Base-by-base conservation (phyloP, 1,140 invertebrate species). In the Eriocheir sinensis region DNA sequence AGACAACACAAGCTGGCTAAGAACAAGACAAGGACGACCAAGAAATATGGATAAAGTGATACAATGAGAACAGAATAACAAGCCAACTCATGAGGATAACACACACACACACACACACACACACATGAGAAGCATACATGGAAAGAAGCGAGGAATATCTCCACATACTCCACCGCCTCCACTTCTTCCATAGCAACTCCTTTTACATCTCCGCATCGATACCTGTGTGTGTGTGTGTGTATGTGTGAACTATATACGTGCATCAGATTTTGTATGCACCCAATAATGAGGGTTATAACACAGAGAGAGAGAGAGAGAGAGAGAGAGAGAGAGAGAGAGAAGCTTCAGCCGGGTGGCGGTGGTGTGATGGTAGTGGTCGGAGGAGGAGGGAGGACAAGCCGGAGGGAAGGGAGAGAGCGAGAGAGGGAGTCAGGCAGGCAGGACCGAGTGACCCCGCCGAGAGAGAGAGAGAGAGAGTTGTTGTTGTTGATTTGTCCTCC, bases 191-290 rank as follows among this genome's bases (percentile, higher is more conserved):
- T n/a, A 53, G 48, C 48, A 53, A 53, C 48, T 17, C 60, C 3
- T n/a, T 21, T 4, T n/a, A 21, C 60, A 72, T 72, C 60, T n/a
- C 17, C 60, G 60, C 21, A 21, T 53, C 60, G 27, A n/a, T n/a
- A 72, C n/a, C 12, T 41, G 86, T 89, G 17, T 89, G 86, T 89
- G 86, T 44, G 86, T 89, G 86, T 44, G 86, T 89, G 86, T 89
- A 40, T 41, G 86, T 89, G 86, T 41, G 38, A 9, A 40, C n/a
- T 27, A 30, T 27, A 30, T n/a, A 34, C 27, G 60, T 72, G 60
- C n/a, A n/a, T n/a, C n/a, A n/a, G n/a, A n/a, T n/a, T n/a, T n/a
- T n/a, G n/a, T n/a, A n/a, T n/a, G n/a, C 60, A 72, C 21, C 60
- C 8, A 21, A 4, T 72, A n/a, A 72, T 27, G 27, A n/a, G 27